Base-by-base conservation (phyloP, 2,888 invertebrate species). In the Yponomeuta evonymella region DNA sequence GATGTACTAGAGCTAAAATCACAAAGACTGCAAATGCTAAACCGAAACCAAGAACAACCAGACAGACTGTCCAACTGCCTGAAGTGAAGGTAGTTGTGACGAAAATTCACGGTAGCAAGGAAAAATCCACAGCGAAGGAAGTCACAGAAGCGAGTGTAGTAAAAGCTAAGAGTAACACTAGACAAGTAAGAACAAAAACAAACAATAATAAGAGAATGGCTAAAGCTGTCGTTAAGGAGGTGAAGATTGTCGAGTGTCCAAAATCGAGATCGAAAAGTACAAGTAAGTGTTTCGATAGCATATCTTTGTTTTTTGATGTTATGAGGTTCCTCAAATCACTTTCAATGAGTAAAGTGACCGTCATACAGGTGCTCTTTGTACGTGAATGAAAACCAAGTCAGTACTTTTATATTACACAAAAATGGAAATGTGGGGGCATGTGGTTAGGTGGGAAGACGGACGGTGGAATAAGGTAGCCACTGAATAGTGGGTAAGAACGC, bases 141-240 rank as follows among this genome's bases (percentile, higher is more conserved):
- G 51, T 15, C 15, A 69, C 75, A 74, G 23, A 81, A 67, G 74
- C 23, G 80, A 79, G 33, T 77, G 76, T 71, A 72, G 73, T 33
- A 75, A 75, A 67, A 72, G 75, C 69, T 73, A 74, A 72, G 75
- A 71, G 33, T 33, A 48, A 71, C 69, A 74, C 73, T 76, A 83
- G 79, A 75, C 79, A 71, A 72, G 78, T 70, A 73, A 81, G 73
- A 77, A 72, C 76, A 71, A 82, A 78, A 74, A 74, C 76, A 72
- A 83, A 77, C 71, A 76, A 64, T 74, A 48, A 30, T 68, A 68
- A 71, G 66, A 65, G 11, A 43, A 8, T 70, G 58, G 48, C 15
- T 12, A 68, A 72, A 48, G 29, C 48, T 69, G 71, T 70, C 36
- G 84, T 81, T 73, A 83, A 79, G 71, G 76, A 80, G 76, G 76